phyloP scores from a whole-genome alignment of 2,888 invertebrate genomes.

The Sphaerophoria taeniata region DNA sequence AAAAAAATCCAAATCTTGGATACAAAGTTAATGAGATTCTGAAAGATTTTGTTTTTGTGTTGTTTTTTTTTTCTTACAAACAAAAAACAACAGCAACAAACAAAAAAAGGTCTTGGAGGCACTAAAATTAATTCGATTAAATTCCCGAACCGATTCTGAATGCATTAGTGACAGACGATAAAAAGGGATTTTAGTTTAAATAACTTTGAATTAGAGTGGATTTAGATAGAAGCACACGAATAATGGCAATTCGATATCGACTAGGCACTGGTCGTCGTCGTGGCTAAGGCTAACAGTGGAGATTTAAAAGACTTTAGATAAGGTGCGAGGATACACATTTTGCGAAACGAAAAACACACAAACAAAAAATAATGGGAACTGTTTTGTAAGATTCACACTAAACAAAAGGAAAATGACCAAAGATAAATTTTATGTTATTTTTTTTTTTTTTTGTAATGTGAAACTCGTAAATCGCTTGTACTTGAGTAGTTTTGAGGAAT shows the following conservation, averaged over 20 bases:
- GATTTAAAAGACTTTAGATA: background rate
- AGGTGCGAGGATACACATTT: background rate
- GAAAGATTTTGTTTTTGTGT: constrained; percentile 16
- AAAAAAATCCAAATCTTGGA: constrained; percentile 1
- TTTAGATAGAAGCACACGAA: background rate
- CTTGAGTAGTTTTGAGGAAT: background rate
- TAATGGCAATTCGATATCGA: background rate
- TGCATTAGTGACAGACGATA: constrained; percentile 47
- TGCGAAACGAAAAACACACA: background rate
- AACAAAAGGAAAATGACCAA: background rate
- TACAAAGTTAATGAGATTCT: constrained; percentile 9
- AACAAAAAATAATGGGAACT: background rate
- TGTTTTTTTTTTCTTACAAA: background rate
- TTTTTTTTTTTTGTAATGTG: background rate
- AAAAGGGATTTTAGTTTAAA: constrained; percentile 39
- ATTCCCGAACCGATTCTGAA: constrained; percentile 35
- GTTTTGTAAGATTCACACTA: background rate
- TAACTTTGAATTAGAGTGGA: constrained; percentile 18
- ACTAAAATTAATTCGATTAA: constrained; percentile 31
- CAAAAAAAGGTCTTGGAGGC: constrained; percentile 15
- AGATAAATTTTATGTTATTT: background rate
- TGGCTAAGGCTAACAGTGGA: background rate
- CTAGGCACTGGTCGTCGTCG: background rate
- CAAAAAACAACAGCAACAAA: background rate
- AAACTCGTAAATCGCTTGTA: background rate